Evolutionary conservation across 2,113 vertebrate genomes (phyloP), one percentile per base, ranked within the genome.

Genomic region (Cygnus buccinator): DNA sequence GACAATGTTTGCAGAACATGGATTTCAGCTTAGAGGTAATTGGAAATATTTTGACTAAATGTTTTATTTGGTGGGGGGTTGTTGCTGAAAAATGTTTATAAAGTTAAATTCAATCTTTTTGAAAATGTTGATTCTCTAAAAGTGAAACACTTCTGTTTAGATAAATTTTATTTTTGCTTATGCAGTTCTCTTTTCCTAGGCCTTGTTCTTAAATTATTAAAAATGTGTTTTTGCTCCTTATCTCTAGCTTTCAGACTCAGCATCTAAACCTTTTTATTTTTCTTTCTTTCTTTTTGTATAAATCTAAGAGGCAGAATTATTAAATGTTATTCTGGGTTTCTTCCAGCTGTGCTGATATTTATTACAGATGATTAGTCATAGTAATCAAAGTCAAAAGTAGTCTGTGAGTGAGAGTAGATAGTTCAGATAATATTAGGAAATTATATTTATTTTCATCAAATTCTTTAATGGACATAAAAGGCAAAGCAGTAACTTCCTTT

Each of bases 31-130:
- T 61, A 75, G 44, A 57, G 61, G 31, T 79, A 52, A 71, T 35
- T 71, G 18, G 55, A 91, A 91, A 78, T 91, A 65, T 74, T 94
- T 86, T 95, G 59, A 86, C 55, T 70, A 65, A 89, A 74, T 48
- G 26, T 7, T 82, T 68, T 48, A 48, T 85, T 85, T 67, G 35
- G 8, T 23, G 8, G 33, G 44, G 31, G n/a, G 18, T 3, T 85
- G 35, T 46, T 89, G 70, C 43, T 70, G 65, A 68, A 91, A 89
- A 28, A 31, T 67, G 52, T 57, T 67, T 43, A 44, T 26, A 19
- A 52, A 41, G 19, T 67, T 87, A 48, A 72, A 73, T 72, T 54
- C 22, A 73, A 58, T 78, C 7, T 77, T 77, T 82, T 78, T 65
- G 10, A 63, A 65, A 68, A 33, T 23, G 6, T 37, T 41, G 3